Conservation (phyloP, 2,888 invertebrate genomes). For the Synanthedon tipuliformis region DNA sequence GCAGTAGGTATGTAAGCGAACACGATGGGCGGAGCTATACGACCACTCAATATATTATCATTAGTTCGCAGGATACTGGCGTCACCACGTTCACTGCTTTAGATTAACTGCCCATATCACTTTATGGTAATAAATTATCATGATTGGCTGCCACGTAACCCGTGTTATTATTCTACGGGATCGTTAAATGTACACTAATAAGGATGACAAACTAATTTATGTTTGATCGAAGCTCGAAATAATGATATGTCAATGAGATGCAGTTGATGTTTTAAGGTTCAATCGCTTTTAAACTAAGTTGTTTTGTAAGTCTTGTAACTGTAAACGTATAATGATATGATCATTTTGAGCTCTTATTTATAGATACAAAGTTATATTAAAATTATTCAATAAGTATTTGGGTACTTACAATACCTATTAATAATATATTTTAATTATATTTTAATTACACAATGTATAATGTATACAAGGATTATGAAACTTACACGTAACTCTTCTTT, state of each 20-base stretch:
- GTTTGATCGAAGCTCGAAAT: slow-evolving; percentile 2
- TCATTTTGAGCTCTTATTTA: too few species aligned
- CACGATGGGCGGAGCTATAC: slow-evolving; percentile 1
- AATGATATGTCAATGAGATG: not conserved
- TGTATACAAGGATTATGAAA: too few species aligned
- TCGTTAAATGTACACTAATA: slow-evolving; percentile 15
- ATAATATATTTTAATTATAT: too few species aligned
- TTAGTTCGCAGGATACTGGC: slow-evolving; percentile 1
- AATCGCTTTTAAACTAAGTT: too few species aligned
- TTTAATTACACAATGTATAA: too few species aligned
- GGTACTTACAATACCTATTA: too few species aligned
- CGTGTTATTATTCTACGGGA: slow-evolving; percentile 10
- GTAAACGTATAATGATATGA: too few species aligned
- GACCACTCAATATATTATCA: slow-evolving; percentile 2
- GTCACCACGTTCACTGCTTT: slow-evolving; percentile 1
- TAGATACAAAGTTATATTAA: too few species aligned
- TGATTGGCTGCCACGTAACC: slow-evolving; percentile 27
- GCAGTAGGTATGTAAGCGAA: not conserved
- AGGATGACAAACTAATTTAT: slow-evolving; percentile 16
- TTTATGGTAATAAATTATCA: slow-evolving; percentile 42
- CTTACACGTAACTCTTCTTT: too few species aligned
- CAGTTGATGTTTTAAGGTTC: not conserved
- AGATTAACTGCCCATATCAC: slow-evolving; percentile 25
- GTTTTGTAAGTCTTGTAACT: too few species aligned
- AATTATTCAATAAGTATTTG: too few species aligned